Evolutionary conservation across 2,113 vertebrate genomes (phyloP).

Genomic region (Microcebus ravelobensis): DNA sequence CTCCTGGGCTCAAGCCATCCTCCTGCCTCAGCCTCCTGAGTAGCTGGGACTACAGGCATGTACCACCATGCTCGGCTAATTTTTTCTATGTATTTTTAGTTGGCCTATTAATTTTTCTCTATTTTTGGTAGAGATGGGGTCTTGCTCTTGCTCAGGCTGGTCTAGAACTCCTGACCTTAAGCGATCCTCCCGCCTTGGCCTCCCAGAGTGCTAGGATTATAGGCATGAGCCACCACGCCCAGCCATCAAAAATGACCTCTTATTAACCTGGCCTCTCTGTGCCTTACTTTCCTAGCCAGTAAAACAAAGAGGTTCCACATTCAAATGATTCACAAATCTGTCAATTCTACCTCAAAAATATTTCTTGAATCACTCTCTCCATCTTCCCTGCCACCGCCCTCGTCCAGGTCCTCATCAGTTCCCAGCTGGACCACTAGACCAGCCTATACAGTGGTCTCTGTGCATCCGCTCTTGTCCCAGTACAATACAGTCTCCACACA

Average conservation of each 20-base stretch:
- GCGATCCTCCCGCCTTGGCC: too few relatives aligned
- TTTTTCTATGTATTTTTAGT: too few relatives aligned
- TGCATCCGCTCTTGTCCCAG: neutral
- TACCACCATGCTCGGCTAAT: too few relatives aligned
- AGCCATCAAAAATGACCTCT: neutral
- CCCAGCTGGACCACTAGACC: neutral
- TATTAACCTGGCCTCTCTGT: neutral
- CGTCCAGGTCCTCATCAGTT: neutral
- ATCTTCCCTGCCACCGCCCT: neutral
- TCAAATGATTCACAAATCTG: neutral
- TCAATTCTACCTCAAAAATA: neutral
- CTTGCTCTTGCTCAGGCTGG: too few relatives aligned
- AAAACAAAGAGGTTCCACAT: slow-evolving; percentile 1
- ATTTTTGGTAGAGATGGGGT: too few relatives aligned
- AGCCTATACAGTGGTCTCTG: neutral
- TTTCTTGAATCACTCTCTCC: neutral
- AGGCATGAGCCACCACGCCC: too few relatives aligned
- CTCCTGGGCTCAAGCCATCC: too few relatives aligned
- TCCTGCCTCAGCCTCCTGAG: too few relatives aligned
- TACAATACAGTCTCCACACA: neutral
- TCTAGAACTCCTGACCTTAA: too few relatives aligned
- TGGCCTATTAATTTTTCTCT: too few relatives aligned
- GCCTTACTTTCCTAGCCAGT: slow-evolving; percentile 14
- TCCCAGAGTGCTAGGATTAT: too few relatives aligned
- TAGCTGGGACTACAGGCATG: too few relatives aligned